Base-by-base conservation (phyloP, 2,888 invertebrate species). In the Sisyra terminalis region DNA sequence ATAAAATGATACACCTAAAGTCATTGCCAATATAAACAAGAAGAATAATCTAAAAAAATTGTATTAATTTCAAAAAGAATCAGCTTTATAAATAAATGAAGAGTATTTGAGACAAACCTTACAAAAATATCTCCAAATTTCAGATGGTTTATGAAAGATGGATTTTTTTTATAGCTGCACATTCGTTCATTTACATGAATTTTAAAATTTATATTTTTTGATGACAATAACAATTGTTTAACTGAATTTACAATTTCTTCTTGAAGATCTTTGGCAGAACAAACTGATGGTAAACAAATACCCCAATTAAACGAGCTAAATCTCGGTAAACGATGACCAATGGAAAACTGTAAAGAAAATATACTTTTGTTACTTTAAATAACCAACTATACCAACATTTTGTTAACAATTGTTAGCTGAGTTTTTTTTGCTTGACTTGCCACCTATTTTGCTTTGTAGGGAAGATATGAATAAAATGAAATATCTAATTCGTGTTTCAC, bases 301-400 rank as follows among this genome's bases (percentile, higher is more conserved):
- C 71, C 74, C 73, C 73, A 73, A 14, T 68, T 54, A 5, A 71
- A 52, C 48, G 67, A 67, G 8, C 71, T 69, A 51, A 68, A 71
- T 37, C 71, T 62, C 1, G 74, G 73, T 1, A 73, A 65, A 24
- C 73, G 60, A 54, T 74, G 73, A 15, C 70, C 70, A 58, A 71
- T 69, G 73, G 73, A 55, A 1, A 38, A 10, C 24, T 24, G 7
- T 5, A 24, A 24, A 24, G 7, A n/a, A n/a, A n/a, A 39, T 15
- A 34, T 9, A 39, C 31, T 5, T 14, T 38, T 14, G 6, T 7
- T 5, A 16, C n/a, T 14, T n/a, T n/a, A n/a, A n/a, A n/a, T n/a
- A n/a, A n/a, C n/a, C n/a, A 39, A 34, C 29, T 4, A 3, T 11
- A n/a, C n/a, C 29, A 36, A 11, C 13, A 11, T 29, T 31, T 29